These are phyloP conservation scores for Diadema setosum DNA, from an alignment of 35 echinoderm and acorn worm species.

Conservation along the genomic window DNA sequence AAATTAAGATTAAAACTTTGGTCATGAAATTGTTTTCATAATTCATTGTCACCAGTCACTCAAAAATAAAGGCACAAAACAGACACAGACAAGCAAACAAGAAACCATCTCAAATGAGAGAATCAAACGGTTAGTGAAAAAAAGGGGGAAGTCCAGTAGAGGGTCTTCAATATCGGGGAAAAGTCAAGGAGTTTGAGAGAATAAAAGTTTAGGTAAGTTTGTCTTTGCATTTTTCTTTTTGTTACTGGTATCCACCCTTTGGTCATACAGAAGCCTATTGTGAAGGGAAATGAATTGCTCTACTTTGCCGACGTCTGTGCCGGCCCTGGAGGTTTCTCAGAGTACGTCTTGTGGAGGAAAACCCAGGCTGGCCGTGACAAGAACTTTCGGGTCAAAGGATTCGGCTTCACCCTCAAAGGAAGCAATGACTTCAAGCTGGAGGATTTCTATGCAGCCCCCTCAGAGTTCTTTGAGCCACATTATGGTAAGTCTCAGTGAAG, in stretches of 20 bases:
- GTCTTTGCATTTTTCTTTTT: background rate
- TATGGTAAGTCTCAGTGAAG: slow-evolving; percentile 61
- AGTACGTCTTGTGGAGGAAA: slow-evolving; percentile 87
- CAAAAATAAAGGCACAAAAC: too few species aligned
- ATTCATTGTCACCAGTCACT: too few species aligned
- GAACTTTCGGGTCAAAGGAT: slow-evolving; percentile 79
- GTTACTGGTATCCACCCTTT: background rate
- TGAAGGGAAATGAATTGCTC: slow-evolving; percentile 70
- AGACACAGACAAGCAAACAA: too few species aligned
- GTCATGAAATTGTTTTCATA: too few species aligned
- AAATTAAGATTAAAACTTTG: too few species aligned
- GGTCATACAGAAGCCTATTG: slow-evolving; percentile 42
- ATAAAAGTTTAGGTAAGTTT: too few species aligned
- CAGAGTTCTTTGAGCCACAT: slow-evolving; percentile 97
- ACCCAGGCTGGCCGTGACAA: background rate
- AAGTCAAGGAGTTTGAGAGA: too few species aligned
- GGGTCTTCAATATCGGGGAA: too few species aligned
- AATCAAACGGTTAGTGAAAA: too few species aligned
- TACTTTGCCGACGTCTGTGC: slow-evolving; percentile 96
- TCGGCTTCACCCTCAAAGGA: slow-evolving; percentile 94
- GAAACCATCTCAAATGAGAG: too few species aligned
- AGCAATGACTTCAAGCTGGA: slow-evolving; percentile 94
- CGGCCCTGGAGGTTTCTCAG: slow-evolving; percentile 96
- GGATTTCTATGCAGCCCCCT: slow-evolving; percentile 91
- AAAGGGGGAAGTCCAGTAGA: too few species aligned